Evolutionary conservation across 2,888 invertebrate species (phyloP).

Genomic region (Toxonevra muliebris): DNA sequence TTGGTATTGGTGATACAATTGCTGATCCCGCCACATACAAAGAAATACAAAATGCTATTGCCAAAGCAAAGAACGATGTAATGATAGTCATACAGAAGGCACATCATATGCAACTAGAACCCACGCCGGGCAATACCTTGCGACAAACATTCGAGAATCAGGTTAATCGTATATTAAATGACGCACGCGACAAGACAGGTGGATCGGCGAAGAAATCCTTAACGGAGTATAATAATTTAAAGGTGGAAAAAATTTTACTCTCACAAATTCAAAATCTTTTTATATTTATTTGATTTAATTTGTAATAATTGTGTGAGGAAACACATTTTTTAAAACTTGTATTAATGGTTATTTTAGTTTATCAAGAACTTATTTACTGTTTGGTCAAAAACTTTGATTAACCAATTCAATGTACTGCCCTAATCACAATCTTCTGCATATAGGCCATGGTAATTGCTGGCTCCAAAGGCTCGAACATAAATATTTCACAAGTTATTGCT

Average conservation of each 20-base stretch:
- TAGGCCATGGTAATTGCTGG: constrained; percentile 98
- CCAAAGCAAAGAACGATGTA: constrained; percentile 96
- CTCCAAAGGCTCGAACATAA: constrained; percentile 98
- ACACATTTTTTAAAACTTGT: too few relatives aligned
- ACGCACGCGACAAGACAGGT: constrained; percentile 99
- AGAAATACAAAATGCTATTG: constrained; percentile 95
- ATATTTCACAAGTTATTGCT: constrained; percentile 98
- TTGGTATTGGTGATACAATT: constrained; percentile 97
- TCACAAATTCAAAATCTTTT: too few relatives aligned
- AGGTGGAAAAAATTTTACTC: constrained; percentile 23
- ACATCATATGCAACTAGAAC: constrained; percentile 96
- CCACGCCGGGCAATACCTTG: constrained; percentile 96
- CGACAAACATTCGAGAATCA: constrained; percentile 99
- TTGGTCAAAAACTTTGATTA: too few relatives aligned
- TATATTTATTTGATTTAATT: too few relatives aligned
- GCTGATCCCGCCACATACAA: constrained; percentile 96
- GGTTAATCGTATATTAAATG: constrained; percentile 95
- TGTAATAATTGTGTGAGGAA: too few relatives aligned
- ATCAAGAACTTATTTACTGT: too few relatives aligned
- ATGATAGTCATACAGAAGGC: constrained; percentile 92
- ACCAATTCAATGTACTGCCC: too few relatives aligned
- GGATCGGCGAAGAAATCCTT: constrained; percentile 96
- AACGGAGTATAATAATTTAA: constrained; percentile 97
- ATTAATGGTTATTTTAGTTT: too few relatives aligned
- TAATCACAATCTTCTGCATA: not conserved